Base-by-base conservation (phyloP, 2,888 invertebrate genomes). In the Cerastis rubricosa region DNA sequence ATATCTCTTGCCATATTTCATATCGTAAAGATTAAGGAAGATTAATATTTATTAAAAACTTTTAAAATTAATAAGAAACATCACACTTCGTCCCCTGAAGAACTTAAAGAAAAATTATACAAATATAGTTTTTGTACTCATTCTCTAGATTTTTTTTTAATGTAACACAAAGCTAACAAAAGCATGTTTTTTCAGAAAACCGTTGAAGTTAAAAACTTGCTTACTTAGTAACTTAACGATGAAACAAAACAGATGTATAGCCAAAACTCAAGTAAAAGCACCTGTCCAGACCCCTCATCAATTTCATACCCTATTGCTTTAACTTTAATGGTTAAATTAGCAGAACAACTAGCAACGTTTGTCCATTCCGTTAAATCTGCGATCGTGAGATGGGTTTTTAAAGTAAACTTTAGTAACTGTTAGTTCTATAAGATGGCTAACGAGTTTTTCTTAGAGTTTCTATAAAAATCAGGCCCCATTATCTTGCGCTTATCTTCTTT, bases 231-330 rank as follows among this genome's bases (percentile, higher is more conserved):
- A 78, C 76, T 81, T 59, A 71, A 80, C 73, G 57, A 72, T 35
- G 59, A 80, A 87, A 86, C 77, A 76, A 82, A 89, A 86, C 88
- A 85, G 88, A 86, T 85, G 85, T 75, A 45, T 63, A 80, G 74
- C 80, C 85, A 88, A 87, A 89, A 80, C 68, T 79, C 88, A 89
- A 87, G 87, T 88, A 85, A 84, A 86, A 81, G 85, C 91, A 91
- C 91, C 92, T 92, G 92, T 81, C 73, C 72, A 71, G 2, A 63
- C 73, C 72, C 72, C 43, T 65, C 5, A 61, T 63, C 49, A 49
- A 84, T 47, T 65, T 71, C 71, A 35, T 6, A 78, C 78, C 40
- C 29, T 84, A 76, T 40, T 0, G 0, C 11, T 1, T 51, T 22
- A 17, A 5, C 17, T 6, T 40, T 45, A 81, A 68, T 49, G 78